Conservation (phyloP, 2,797 vertebrate genomes). For the Eulemur rubriventer region DNA sequence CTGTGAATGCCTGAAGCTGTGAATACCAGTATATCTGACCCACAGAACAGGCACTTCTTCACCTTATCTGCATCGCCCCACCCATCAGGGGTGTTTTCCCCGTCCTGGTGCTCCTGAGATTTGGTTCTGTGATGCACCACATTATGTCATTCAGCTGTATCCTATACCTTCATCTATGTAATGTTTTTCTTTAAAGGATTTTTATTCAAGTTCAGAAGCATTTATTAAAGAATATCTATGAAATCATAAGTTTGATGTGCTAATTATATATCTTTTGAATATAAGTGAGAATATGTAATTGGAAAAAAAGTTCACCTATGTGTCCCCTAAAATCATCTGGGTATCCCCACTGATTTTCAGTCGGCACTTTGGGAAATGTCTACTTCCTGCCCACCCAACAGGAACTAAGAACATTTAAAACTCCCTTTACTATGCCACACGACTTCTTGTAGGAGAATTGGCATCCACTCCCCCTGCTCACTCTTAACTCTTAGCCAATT, state of each 20-base stretch:
- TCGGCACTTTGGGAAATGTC: neutral
- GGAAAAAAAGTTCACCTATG: neutral
- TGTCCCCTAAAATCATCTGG: neutral
- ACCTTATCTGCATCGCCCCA: neutral
- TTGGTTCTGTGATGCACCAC: too few relatives aligned
- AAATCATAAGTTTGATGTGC: neutral
- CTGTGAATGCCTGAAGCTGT: neutral
- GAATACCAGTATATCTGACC: neutral
- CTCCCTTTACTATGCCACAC: neutral
- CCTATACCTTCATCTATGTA: neutral
- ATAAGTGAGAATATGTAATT: neutral
- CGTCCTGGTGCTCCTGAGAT: neutral
- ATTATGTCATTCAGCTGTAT: neutral
- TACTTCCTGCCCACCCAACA: neutral
- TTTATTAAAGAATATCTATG: neutral
- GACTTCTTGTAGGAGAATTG: conserved; percentile 1
- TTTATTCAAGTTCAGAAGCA: neutral
- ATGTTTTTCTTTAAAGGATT: conserved; percentile 13
- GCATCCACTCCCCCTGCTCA: neutral
- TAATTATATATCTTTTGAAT: conserved; percentile 40
- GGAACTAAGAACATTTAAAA: conserved; percentile 36
- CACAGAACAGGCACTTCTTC: neutral
- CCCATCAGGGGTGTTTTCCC: neutral
- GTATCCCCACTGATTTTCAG: neutral
- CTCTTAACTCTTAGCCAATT: neutral